Base-by-base conservation (phyloP, 2,113 vertebrate genomes). In the Trematocara unimaculatum region DNA sequence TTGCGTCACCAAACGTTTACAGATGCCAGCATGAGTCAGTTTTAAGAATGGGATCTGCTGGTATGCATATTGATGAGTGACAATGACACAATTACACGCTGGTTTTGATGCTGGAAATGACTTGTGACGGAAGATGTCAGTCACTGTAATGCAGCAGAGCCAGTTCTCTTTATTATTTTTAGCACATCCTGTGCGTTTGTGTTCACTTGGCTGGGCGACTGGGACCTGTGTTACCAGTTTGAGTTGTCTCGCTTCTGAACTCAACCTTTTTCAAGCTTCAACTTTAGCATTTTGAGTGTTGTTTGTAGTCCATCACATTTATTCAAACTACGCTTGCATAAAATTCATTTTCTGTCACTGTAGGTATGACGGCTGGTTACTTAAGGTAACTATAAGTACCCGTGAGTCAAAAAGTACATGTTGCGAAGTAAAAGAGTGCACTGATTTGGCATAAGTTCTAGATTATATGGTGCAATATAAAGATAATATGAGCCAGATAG, bases 101-200 rank as follows among this genome's bases (percentile, higher is more conserved):
- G 29, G 31, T 54, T 67, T 42, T 29, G 20, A 85, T 15, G 10
- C 12, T n/a, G 17, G 23, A 7, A 45, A 80, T 47, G 18, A 67
- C 64, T 78, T n/a, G 33, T 5, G 8, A 20, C 62, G 26, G 82
- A 80, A 49, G 82, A 7, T 1, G 35, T 83, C 45, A 35, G 51
- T 18, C 23, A 4, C 29, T 64, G 87, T 54, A 90, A 91, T 93
- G 89, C 82, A 67, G 90, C 1, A 7, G 2, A 64, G 54, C 91
- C 81, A 88, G 90, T 91, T 93, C 62, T 13, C 62, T 40, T 26
- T 5, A n/a, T 62, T 87, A 7, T 54, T 89, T 42, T 79, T 78
- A 77, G 15, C 55, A 1, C 60, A 64, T 45, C 31, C 23, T 62
- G 14, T 17, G 9, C 4, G 2, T 62, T n/a, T 3, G 7, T 9